These are phyloP conservation scores for Xylota sylvarum DNA, from an alignment of 2,888 invertebrate genomes.

Conservation along the genomic window DNA sequence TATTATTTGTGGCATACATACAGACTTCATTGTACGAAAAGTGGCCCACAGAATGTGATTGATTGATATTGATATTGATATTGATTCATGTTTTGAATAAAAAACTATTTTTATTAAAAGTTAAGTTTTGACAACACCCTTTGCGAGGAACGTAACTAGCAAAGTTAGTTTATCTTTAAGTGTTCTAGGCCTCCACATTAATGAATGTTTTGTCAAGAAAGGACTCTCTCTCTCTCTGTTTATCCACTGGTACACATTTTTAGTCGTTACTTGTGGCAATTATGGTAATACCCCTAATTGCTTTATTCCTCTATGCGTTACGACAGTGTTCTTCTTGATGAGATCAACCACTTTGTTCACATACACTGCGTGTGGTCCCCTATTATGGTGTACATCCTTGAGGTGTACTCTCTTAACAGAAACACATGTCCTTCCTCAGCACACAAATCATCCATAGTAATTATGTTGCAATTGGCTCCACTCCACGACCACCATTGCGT, in stretches of 20 bases:
- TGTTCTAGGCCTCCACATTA: too few species aligned
- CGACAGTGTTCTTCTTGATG: conserved; percentile 1
- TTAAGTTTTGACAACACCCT: too few species aligned
- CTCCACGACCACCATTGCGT: conserved; percentile 64
- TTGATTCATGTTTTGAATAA: too few species aligned
- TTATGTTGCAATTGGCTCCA: conserved; percentile 66
- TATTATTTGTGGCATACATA: too few species aligned
- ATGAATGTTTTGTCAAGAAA: too few species aligned
- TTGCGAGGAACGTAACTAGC: too few species aligned
- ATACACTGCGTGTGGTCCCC: conserved; percentile 61
- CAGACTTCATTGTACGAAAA: too few species aligned
- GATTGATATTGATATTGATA: too few species aligned
- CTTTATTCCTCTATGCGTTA: background rate
- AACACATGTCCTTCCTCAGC: conserved; percentile 65
- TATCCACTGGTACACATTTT: background rate
- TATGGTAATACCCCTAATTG: conserved; percentile 42
- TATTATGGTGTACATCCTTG: conserved; percentile 46
- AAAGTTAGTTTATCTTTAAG: too few species aligned
- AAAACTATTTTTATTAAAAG: too few species aligned
- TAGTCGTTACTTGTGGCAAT: conserved; percentile 25
- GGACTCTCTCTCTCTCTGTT: conserved; percentile 4
- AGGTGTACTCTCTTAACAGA: conserved; percentile 35
- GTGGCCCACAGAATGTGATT: too few species aligned
- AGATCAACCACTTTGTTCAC: conserved; percentile 7
- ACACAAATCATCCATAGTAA: conserved; percentile 65